phyloP scores from a whole-genome alignment of 1,140 invertebrate species.

The Drosophila nigrodunni region DNA sequence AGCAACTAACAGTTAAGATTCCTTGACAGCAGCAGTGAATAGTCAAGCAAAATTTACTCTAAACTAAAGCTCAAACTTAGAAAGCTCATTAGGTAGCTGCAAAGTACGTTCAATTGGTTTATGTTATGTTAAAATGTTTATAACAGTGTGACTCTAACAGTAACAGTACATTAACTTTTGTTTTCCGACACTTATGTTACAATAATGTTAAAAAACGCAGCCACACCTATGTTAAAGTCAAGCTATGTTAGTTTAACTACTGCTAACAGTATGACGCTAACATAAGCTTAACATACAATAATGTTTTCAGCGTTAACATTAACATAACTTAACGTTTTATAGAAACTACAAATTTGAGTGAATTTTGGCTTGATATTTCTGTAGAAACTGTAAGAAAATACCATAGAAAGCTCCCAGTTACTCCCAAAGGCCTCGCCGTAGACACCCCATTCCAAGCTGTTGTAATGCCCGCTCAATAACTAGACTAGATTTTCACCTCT shows the following conservation, averaged over 20 bases:
- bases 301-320: background rate
- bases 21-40: background rate
- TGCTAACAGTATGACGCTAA: background rate
- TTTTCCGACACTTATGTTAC: no score
- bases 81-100: background rate
- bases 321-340: background rate
- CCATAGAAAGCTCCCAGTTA: background rate
- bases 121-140: background rate
- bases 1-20: slow-evolving; percentile 19
- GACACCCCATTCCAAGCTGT: background rate
- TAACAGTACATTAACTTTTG: background rate
- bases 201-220: no score
- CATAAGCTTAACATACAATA: background rate
- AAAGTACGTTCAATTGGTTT: background rate
- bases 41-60: background rate
- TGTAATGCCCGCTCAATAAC: slow-evolving; percentile 8
- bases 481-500: slow-evolving; percentile 33
- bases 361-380: background rate
- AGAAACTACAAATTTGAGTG: background rate
- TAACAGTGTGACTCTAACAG: background rate
- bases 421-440: slow-evolving; percentile 3
- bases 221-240: no score
- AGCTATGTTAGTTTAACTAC: background rate
- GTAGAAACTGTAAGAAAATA: background rate
- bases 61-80: slow-evolving; percentile 4